Evolutionary conservation across 2,888 invertebrate genomes (phyloP).

Genomic region (Horisme vitalbata): DNA sequence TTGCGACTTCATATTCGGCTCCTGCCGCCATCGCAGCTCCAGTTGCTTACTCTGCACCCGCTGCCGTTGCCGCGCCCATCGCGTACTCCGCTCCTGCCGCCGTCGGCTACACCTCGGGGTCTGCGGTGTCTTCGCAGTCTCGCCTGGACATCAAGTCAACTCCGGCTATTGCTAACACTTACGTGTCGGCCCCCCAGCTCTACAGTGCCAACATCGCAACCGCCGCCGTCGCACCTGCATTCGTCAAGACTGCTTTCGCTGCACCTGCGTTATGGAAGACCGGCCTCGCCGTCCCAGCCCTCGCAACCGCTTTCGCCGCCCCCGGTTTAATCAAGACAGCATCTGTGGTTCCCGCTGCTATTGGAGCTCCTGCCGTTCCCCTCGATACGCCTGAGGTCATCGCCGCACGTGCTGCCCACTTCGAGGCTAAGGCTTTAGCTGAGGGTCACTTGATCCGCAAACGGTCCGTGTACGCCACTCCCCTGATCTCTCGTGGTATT

Average conservation of each 20-base stretch:
- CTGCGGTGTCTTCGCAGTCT: constrained; percentile 33
- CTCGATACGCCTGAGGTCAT: constrained; percentile 68
- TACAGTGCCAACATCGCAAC: constrained; percentile 52
- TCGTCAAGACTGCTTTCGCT: constrained; percentile 32
- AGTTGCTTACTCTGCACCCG: constrained; percentile 39
- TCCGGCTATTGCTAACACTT: constrained; percentile 61
- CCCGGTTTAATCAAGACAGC: constrained; percentile 41
- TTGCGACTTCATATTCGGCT: constrained; percentile 30
- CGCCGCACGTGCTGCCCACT: constrained; percentile 68
- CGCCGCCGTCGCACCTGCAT: constrained; percentile 41
- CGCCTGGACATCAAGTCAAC: constrained; percentile 50
- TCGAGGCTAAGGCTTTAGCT: constrained; percentile 63
- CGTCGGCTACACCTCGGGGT: constrained; percentile 37
- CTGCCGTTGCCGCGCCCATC: constrained; percentile 35
- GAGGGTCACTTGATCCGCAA: constrained; percentile 66
- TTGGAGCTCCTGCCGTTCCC: constrained; percentile 52
- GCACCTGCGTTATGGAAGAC: constrained; percentile 23
- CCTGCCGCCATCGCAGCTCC: constrained; percentile 38
- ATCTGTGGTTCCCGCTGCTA: constrained; percentile 36
- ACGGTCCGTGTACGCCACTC: constrained; percentile 58
- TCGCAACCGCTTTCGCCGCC: constrained; percentile 22
- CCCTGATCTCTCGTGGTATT: constrained; percentile 51
- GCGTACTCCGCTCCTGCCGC: constrained; percentile 20
- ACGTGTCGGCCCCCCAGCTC: constrained; percentile 45
- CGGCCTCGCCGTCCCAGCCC: constrained; percentile 34